Conservation (phyloP, 2,888 invertebrate genomes). For the Ectemnius cavifrons region DNA sequence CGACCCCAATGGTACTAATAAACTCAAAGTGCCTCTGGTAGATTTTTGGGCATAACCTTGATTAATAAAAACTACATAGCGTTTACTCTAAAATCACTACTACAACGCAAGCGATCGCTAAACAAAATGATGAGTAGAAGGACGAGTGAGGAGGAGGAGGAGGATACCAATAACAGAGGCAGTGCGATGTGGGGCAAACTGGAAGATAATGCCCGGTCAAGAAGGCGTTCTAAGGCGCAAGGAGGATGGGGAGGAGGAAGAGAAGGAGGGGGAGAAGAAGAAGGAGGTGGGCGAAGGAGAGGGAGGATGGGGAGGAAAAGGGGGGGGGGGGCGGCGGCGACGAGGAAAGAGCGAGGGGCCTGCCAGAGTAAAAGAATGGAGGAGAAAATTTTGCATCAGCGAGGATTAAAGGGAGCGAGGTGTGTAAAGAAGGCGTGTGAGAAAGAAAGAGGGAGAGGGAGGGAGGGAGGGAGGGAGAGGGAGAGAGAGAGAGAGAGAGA, state of each 20-base stretch:
- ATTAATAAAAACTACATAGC: slow-evolving; percentile 73
- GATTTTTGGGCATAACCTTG: slow-evolving; percentile 78
- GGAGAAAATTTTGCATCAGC: too few species aligned
- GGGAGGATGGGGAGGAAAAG: not conserved
- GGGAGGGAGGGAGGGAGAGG: slow-evolving; percentile 26
- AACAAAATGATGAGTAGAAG: slow-evolving; percentile 44
- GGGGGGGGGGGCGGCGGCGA: not conserved
- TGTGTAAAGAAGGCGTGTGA: not conserved
- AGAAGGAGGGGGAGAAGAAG: not conserved
- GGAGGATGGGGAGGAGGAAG: not conserved
- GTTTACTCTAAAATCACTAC: slow-evolving; percentile 63
- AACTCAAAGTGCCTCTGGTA: slow-evolving; percentile 78
- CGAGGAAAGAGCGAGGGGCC: not conserved
- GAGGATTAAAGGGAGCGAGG: not conserved
- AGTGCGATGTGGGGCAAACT: too few species aligned
- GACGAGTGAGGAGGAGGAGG: too few species aligned
- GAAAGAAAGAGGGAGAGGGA: slow-evolving; percentile 22
- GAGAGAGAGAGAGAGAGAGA: too few species aligned
- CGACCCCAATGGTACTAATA: slow-evolving; percentile 77
- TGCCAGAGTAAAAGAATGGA: too few species aligned
- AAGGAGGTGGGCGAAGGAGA: not conserved
- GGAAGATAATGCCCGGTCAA: slow-evolving; percentile 29
- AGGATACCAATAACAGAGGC: too few species aligned
- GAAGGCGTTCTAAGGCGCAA: slow-evolving; percentile 27
- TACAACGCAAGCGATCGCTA: slow-evolving; percentile 60